Conservation (phyloP, 2,888 invertebrate species). For the Operophtera brumata region DNA sequence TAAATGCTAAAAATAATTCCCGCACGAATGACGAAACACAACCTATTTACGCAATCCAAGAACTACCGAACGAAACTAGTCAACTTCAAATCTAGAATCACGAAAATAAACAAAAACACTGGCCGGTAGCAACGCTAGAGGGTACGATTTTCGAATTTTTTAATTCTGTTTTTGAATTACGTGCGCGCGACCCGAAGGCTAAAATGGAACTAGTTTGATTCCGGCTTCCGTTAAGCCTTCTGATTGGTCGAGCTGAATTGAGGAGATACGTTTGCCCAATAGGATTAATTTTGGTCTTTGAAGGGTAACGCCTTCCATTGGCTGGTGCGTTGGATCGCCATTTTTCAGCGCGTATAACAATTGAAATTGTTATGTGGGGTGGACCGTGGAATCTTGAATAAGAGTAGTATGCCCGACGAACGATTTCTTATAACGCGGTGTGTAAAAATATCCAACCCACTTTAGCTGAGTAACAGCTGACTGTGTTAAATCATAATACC, state of each 20-base stretch:
- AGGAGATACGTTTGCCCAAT: slow-evolving; percentile 59
- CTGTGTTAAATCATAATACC: slow-evolving; percentile 55
- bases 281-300: slow-evolving; percentile 34
- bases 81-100: slow-evolving; percentile 24
- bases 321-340: slow-evolving; percentile 66
- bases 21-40: slow-evolving; percentile 67
- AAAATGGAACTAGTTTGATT: slow-evolving; percentile 77
- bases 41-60: slow-evolving; percentile 57
- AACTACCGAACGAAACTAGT: slow-evolving; percentile 30
- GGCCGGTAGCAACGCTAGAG: slow-evolving; percentile 30
- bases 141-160: slow-evolving; percentile 44
- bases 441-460: slow-evolving; percentile 55
- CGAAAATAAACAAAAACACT: slow-evolving; percentile 40
- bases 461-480: slow-evolving; percentile 58
- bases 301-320: slow-evolving; percentile 73
- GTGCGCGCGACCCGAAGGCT: slow-evolving; percentile 55
- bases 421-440: slow-evolving; percentile 52
- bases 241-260: slow-evolving; percentile 60
- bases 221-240: slow-evolving; percentile 57
- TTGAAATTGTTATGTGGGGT: slow-evolving; percentile 66
- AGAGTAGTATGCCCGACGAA: slow-evolving; percentile 39
- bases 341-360: slow-evolving; percentile 74
- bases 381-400: slow-evolving; percentile 46
- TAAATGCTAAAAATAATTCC: slow-evolving; percentile 75
- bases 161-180: slow-evolving; percentile 53